These are phyloP conservation scores for Trachemys scripta DNA, from an alignment of 2,113 vertebrate genomes.

Conservation along the genomic window DNA sequence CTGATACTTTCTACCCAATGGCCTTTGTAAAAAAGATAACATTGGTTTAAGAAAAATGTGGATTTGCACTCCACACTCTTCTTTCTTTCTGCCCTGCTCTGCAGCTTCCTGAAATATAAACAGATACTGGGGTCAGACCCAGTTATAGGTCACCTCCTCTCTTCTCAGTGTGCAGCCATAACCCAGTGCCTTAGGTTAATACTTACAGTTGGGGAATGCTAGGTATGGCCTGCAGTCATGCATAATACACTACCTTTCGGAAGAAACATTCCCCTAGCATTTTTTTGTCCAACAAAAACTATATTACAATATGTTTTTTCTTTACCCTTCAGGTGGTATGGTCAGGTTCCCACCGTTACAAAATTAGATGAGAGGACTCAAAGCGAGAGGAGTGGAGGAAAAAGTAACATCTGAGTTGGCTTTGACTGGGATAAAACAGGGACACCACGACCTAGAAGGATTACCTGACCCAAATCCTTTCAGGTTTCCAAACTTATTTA, in stretches of 20 bases:
- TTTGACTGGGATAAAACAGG: neutral
- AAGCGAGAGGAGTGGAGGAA: neutral
- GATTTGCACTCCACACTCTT: neutral
- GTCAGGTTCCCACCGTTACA: neutral
- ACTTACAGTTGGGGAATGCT: neutral
- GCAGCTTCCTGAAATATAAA: neutral
- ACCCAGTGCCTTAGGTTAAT: neutral
- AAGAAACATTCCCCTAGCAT: neutral
- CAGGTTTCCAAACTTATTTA: neutral
- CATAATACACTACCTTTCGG: neutral
- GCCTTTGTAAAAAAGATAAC: neutral
- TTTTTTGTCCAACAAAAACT: neutral
- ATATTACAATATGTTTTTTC: neutral
- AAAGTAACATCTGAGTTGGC: neutral
- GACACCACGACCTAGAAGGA: neutral
- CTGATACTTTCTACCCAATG: neutral
- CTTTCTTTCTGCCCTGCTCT: neutral
- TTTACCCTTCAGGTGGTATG: neutral
- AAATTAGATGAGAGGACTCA: conserved; percentile 11
- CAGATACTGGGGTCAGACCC: neutral
- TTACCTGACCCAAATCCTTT: neutral
- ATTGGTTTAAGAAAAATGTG: neutral
- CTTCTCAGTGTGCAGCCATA: neutral
- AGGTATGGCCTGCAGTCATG: neutral
- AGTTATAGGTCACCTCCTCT: neutral